These are phyloP conservation scores for Lepus americanus DNA, from an alignment of 2,113 vertebrate genomes.

Conservation along the genomic window DNA sequence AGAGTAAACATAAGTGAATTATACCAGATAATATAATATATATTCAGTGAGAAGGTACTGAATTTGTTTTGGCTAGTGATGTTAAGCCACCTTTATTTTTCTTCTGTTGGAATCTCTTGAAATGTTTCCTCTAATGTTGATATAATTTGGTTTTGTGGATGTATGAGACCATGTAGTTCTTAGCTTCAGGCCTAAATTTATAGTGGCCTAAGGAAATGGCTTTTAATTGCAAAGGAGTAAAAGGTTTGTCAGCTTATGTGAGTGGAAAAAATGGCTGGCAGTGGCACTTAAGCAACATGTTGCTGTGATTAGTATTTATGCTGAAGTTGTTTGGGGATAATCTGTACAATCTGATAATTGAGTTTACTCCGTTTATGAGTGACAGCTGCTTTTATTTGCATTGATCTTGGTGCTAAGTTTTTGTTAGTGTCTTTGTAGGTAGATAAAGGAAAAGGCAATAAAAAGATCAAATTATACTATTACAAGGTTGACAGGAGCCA, in stretches of 20 bases:
- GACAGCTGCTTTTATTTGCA: not conserved
- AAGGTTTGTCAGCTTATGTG: not conserved
- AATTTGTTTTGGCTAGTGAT: not conserved
- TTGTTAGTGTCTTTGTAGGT: not conserved
- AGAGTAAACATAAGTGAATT: not conserved
- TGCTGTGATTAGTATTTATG: not conserved
- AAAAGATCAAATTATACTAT: not conserved
- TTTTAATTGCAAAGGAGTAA: not conserved
- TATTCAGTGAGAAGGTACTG: not conserved
- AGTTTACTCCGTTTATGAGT: not conserved
- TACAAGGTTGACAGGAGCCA: not conserved
- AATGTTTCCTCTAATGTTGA: not conserved
- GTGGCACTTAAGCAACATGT: not conserved
- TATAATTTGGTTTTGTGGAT: not conserved
- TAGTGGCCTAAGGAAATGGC: not conserved
- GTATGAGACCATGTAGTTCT: not conserved
- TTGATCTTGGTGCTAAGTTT: slow-evolving; percentile 15
- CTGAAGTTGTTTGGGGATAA: not conserved
- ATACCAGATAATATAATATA: not conserved
- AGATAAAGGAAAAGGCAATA: not conserved
- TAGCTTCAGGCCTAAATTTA: slow-evolving; percentile 1
- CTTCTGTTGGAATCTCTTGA: not conserved
- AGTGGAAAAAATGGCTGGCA: not conserved
- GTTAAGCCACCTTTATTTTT: slow-evolving; percentile 33
- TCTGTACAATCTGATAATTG: not conserved